Evolutionary conservation across 2,113 vertebrate genomes (phyloP).

Genomic region (Bothrops jararaca): DNA sequence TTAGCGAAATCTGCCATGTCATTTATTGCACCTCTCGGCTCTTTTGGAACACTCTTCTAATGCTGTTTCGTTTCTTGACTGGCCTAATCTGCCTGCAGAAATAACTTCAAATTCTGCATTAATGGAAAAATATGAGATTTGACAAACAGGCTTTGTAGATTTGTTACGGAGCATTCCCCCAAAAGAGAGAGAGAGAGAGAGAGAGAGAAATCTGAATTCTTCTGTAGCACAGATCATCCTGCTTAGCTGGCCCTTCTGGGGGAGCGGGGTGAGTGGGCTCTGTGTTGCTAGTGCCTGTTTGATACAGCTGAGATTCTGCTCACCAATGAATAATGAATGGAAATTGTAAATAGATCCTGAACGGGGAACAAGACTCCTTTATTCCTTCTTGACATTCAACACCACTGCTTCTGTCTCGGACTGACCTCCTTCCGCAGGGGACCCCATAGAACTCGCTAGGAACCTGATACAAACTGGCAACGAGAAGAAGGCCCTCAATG

Average conservation of each 20-base stretch:
- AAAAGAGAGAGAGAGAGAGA: not conserved
- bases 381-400: slow-evolving; percentile 30
- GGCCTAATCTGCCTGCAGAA: not conserved
- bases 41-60: too few relatives aligned
- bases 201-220: not conserved
- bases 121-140: not conserved
- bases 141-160: not conserved
- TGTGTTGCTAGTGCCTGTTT: not conserved
- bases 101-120: not conserved
- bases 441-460: not conserved
- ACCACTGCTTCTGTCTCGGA: slow-evolving; percentile 25
- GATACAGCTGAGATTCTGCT: slow-evolving; percentile 52
- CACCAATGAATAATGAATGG: slow-evolving; percentile 63
- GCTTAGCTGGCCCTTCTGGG: too few relatives aligned
- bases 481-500: too few relatives aligned
- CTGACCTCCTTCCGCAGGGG: slow-evolving; percentile 16
- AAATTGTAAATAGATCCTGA: slow-evolving; percentile 48
- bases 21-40: too few relatives aligned
- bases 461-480: not conserved
- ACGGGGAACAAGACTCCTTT: slow-evolving; percentile 55
- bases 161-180: not conserved
- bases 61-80: not conserved
- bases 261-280: not conserved
- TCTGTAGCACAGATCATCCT: not conserved
- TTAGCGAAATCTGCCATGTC: too few relatives aligned